Evolutionary conservation across 2,797 vertebrate genomes (phyloP).

Genomic region (Channa striata): DNA sequence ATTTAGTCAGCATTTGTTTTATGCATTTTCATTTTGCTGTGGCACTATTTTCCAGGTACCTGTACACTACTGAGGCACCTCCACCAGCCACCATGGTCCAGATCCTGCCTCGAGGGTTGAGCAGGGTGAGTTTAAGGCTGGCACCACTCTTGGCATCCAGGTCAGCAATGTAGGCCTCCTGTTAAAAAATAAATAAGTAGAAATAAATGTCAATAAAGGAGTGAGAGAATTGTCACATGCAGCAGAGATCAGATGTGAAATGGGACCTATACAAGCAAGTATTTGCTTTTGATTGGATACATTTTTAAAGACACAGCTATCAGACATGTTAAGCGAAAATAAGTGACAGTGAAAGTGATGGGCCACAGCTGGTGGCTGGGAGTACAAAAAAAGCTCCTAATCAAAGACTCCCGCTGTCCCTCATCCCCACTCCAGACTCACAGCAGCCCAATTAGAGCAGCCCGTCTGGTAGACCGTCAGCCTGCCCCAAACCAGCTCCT

Average conservation of each 20-base stretch:
- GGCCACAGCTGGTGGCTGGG: conserved; percentile 68
- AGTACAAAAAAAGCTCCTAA: conserved; percentile 51
- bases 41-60: conserved; percentile 84
- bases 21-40: conserved; percentile 55
- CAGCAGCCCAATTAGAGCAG: conserved; percentile 72
- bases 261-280: conserved; percentile 3
- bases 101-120: conserved; percentile 95
- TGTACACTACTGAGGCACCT: conserved; percentile 92
- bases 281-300: neutral
- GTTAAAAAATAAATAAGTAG: conserved; percentile 18
- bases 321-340: conserved; percentile 10
- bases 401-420: conserved; percentile 71
- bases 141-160: conserved; percentile 98
- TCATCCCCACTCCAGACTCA: conserved; percentile 40
- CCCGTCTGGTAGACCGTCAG: conserved; percentile 60
- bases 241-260: neutral
- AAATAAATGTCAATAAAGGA: conserved; percentile 10
- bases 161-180: conserved; percentile 99
- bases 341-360: conserved; percentile 16
- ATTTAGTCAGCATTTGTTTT: conserved; percentile 18
- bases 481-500: conserved; percentile 22
- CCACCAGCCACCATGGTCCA: conserved; percentile 99
- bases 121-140: conserved; percentile 94
- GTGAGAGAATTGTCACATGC: neutral
- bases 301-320: conserved; percentile 4